Evolutionary conservation across 2,888 invertebrate species (phyloP).

Genomic region (Drosophila prostipennis): DNA sequence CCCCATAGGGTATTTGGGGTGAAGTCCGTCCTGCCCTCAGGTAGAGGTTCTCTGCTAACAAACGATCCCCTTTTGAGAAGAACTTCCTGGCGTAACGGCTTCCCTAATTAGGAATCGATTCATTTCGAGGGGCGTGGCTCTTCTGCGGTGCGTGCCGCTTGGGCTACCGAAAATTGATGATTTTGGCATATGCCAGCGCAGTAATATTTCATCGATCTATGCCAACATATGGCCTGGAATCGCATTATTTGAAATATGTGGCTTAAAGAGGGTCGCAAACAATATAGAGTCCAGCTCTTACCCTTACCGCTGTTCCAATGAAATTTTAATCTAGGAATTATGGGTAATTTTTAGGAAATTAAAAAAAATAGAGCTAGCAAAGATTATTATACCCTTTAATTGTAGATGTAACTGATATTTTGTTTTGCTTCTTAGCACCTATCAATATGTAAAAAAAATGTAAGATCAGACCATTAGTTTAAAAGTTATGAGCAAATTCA

Average conservation of each 20-base stretch:
- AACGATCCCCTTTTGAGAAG: conserved; percentile 24
- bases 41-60: conserved; percentile 30
- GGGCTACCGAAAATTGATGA: conserved; percentile 42
- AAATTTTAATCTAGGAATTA: too few relatives aligned
- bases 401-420: too few relatives aligned
- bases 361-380: too few relatives aligned
- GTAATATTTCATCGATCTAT: conserved; percentile 49
- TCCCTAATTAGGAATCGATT: conserved; percentile 70
- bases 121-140: conserved; percentile 46
- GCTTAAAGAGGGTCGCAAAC: not conserved
- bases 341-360: too few relatives aligned
- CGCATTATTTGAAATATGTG: not conserved
- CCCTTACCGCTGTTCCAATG: not conserved
- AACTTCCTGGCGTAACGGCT: conserved; percentile 46
- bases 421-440: too few relatives aligned
- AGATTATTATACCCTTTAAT: too few relatives aligned
- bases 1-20: not conserved
- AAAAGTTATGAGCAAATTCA: too few relatives aligned
- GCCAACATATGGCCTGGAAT: conserved; percentile 48
- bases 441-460: too few relatives aligned
- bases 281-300: not conserved
- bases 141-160: conserved; percentile 39
- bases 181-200: conserved; percentile 64
- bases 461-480: too few relatives aligned
- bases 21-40: conserved; percentile 49